phyloP scores from a whole-genome alignment of 2,888 invertebrate species.

The Pachycephus smyrnensis region DNA sequence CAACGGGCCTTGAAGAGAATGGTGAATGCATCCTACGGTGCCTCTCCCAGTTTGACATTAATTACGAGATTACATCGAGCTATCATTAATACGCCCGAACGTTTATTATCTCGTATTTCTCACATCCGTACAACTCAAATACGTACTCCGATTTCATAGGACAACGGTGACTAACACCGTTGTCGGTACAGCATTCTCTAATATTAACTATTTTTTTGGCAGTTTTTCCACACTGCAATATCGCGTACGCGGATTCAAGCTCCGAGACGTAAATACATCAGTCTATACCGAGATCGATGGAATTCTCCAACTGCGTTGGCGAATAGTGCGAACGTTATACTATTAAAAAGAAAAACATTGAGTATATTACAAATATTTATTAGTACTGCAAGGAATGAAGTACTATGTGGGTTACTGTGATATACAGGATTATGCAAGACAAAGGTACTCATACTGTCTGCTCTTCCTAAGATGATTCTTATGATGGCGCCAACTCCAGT shows the following conservation, averaged over 20 bases:
- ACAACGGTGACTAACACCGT: not conserved
- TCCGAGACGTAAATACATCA: not conserved
- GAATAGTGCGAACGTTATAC: not conserved
- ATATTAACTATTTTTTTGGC: not conserved
- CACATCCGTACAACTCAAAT: not conserved
- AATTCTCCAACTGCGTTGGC: not conserved
- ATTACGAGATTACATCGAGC: not conserved
- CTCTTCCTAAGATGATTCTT: not conserved
- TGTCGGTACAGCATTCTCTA: not conserved
- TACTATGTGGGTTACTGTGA: not conserved
- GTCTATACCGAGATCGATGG: not conserved
- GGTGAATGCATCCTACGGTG: slow-evolving; percentile 1
- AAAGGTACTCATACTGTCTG: not conserved
- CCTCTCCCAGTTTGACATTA: not conserved
- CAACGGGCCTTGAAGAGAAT: slow-evolving; percentile 24
- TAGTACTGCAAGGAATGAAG: not conserved
- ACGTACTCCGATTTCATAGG: not conserved
- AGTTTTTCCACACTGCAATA: not conserved
- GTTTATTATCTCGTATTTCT: not conserved
- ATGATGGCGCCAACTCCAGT: not conserved
- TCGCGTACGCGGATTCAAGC: not conserved
- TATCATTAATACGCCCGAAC: not conserved
- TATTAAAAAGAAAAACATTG: not conserved
- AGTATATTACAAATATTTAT: not conserved
- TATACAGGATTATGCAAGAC: not conserved